Evolutionary conservation across 2,888 invertebrate genomes (phyloP), one percentile per base, ranked within the genome.

Genomic region (Polydrusus cervinus): DNA sequence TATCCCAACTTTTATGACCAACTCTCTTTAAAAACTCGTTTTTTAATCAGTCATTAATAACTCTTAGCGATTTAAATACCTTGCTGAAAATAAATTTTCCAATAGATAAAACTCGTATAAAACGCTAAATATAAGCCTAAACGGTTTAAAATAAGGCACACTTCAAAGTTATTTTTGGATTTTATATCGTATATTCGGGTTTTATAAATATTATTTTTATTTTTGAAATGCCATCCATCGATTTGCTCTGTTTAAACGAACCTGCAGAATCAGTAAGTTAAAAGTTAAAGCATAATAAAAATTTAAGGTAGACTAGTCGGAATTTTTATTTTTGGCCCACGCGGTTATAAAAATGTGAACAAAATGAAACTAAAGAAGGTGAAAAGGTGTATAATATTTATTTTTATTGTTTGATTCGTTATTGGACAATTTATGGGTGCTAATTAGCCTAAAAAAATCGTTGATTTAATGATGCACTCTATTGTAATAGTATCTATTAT

Each of bases 191-290:
- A 38, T 11, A 16, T 60, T 60, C 57, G 38, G 38, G 11, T 40
- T 38, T 38, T 60, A 60, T 60, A 60, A 60, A 60, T 60, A 60
- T 60, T 60, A 60, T 60, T 60, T 60, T 60, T 60, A 60, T 60
- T 60, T 18, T 60, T 60, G 57, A 60, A 60, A 16, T 60, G 57
- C 57, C 38, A 60, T 60, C 30, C n/a, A 38, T 60, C 57, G 38
- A 60, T 60, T 60, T 18, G 16, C 14, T 25, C 9, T 14, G 55
- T 14, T 25, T 16, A 10, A 60, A 38, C 38, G 16, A 16, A 16
- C 16, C 14, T 38, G 16, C 57, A 16, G 57, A 20, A 13, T 51
- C 9, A 25, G 51, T 11, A 9, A 51, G 1, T 20, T 51, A 45
- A n/a, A 25, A 25, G 25, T 25, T 10, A 34, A 34, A 14, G 45